Conservation (phyloP, 2,113 vertebrate species). For the Ageneiosus marmoratus region DNA sequence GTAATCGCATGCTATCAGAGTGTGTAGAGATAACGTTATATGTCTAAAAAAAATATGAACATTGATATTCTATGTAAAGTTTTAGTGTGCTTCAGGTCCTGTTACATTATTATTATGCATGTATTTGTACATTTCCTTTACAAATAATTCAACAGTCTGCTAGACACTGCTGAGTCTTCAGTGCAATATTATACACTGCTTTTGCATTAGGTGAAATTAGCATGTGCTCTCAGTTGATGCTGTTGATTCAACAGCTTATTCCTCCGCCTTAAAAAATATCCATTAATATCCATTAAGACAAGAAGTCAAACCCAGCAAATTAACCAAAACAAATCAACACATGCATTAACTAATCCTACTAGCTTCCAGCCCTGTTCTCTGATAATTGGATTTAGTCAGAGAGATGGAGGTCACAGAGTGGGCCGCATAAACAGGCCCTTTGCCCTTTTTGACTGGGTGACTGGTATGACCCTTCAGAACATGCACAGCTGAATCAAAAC, state of each 20-base stretch:
- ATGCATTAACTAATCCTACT: slow-evolving; percentile 30
- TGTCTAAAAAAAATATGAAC: slow-evolving; percentile 6
- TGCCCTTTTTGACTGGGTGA: slow-evolving; percentile 26
- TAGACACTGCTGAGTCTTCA: background rate
- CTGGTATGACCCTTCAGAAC: slow-evolving; percentile 29
- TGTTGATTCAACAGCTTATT: slow-evolving; percentile 18
- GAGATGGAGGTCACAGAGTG: slow-evolving; percentile 39
- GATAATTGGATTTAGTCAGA: slow-evolving; percentile 50
- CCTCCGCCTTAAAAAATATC: background rate
- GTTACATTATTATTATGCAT: background rate
- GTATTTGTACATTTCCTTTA: background rate
- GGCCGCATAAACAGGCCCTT: slow-evolving; percentile 38
- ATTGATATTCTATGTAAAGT: background rate
- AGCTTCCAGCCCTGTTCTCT: slow-evolving; percentile 22
- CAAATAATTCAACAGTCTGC: background rate
- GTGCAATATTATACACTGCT: background rate
- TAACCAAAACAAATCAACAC: slow-evolving; percentile 33
- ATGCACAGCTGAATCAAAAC: slow-evolving; percentile 32
- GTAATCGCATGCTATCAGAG: slow-evolving; percentile 18
- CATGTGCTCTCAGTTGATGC: slow-evolving; percentile 4
- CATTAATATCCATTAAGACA: slow-evolving; percentile 26
- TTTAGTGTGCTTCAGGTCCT: background rate
- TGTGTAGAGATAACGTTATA: slow-evolving; percentile 4
- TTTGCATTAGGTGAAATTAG: slow-evolving; percentile 16
- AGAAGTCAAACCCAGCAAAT: slow-evolving; percentile 8